Conservation (phyloP, 1,140 invertebrate genomes). For the Caerostris darwini region DNA sequence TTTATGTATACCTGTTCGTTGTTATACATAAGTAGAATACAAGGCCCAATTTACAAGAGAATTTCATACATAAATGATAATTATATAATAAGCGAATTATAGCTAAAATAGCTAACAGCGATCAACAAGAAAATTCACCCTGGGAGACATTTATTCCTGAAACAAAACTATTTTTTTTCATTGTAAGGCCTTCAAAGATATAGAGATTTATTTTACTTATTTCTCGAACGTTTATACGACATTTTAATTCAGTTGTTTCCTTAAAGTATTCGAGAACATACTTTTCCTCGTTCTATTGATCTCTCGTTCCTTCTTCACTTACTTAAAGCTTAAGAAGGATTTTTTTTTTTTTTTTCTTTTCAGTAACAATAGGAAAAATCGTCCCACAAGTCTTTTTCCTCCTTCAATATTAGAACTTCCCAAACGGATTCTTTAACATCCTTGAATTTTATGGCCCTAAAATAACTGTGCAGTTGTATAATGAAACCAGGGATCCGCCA, state of each 20-base stretch:
- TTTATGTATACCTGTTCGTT: no score
- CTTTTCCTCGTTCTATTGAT: constrained; percentile 9
- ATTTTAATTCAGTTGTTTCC: constrained; percentile 56
- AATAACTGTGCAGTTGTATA: constrained; percentile 61
- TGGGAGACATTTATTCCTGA: no score
- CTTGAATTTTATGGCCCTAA: constrained; percentile 38
- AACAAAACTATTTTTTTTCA: no score
- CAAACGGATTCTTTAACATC: constrained; percentile 20
- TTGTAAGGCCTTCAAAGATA: not conserved
- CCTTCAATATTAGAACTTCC: constrained; percentile 52
- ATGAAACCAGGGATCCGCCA: constrained; percentile 51
- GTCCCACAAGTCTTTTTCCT: not conserved
- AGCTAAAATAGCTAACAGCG: no score
- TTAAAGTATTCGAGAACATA: constrained; percentile 33
- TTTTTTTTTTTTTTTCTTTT: not conserved
- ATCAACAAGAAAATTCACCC: no score
- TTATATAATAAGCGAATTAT: no score
- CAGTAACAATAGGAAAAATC: not conserved
- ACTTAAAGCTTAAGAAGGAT: not conserved
- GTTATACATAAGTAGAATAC: no score
- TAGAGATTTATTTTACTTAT: not conserved
- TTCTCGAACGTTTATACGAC: constrained; percentile 5
- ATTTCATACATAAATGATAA: no score
- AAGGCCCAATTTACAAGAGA: no score
- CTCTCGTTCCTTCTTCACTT: not conserved